These are phyloP conservation scores for Melanostigma gelatinosum DNA, from an alignment of 2,113 vertebrate species.

Conservation along the genomic window DNA sequence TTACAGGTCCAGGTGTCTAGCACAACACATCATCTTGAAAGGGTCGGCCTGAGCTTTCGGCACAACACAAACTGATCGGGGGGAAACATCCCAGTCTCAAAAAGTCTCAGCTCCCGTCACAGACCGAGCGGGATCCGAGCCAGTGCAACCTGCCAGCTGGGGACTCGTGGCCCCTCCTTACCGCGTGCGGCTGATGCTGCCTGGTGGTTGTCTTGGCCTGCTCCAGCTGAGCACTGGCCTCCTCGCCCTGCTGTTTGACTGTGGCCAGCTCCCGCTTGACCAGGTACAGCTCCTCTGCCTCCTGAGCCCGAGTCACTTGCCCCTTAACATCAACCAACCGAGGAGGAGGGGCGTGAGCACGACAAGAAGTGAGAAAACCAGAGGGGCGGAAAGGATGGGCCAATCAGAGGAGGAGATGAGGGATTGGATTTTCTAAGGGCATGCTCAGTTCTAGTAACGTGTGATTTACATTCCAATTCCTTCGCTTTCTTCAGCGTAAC, in stretches of 20 bases:
- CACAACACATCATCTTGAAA: background rate
- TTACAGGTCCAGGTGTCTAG: background rate
- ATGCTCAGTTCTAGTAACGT: constrained; percentile 64
- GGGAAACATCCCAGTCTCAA: constrained; percentile 1
- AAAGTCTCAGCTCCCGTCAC: constrained; percentile 1
- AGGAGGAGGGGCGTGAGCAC: constrained; percentile 67
- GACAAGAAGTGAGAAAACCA: constrained; percentile 32
- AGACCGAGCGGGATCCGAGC: background rate
- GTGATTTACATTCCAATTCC: constrained; percentile 27
- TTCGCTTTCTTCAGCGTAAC: constrained; percentile 29
- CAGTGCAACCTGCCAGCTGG: constrained; percentile 27
- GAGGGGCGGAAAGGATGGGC: constrained; percentile 44
- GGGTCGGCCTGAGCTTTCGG: constrained; percentile 1
- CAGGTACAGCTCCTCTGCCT: constrained; percentile 99
- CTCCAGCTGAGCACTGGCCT: constrained; percentile 94
- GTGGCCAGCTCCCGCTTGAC: constrained; percentile 99
- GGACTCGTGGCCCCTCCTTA: constrained; percentile 85
- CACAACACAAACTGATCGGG: background rate
- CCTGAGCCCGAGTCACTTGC: constrained; percentile 99
- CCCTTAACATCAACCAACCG: constrained; percentile 95
- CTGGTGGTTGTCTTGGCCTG: constrained; percentile 94
- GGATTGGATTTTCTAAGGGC: constrained; percentile 46
- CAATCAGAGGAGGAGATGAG: constrained; percentile 47
- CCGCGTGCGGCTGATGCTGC: constrained; percentile 87
- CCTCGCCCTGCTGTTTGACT: constrained; percentile 97